phyloP scores from a whole-genome alignment of 2,113 vertebrate genomes.

The Cyprinus carpio region DNA sequence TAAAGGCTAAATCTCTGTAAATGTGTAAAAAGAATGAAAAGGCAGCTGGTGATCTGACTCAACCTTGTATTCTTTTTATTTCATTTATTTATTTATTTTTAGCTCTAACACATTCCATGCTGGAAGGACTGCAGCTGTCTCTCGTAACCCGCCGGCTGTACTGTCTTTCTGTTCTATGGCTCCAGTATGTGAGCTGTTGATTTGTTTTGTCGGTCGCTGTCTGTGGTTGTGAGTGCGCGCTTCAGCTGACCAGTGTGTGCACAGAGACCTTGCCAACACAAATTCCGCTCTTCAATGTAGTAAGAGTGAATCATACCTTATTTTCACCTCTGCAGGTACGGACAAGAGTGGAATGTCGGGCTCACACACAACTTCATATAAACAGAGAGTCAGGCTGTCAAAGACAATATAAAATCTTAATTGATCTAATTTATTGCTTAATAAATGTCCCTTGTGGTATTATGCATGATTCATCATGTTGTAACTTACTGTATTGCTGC shows the following conservation, averaged over 20 bases:
- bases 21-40: not conserved
- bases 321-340: conserved; percentile 2
- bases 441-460: too few species aligned
- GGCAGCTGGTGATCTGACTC: not conserved
- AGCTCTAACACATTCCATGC: not conserved
- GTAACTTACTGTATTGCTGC: too few species aligned
- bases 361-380: not conserved
- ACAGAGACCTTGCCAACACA: conserved; percentile 13
- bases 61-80: not conserved
- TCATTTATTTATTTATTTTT: not conserved
- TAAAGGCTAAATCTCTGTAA: not conserved
- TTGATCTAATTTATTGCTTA: too few species aligned
- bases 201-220: not conserved
- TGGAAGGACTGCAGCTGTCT: not conserved
- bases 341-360: not conserved
- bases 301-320: conserved; percentile 22
- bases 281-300: not conserved
- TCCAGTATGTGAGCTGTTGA: not conserved
- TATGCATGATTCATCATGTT: too few species aligned
- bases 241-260: conserved; percentile 1
- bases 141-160: not conserved
- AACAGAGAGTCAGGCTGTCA: too few species aligned
- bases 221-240: not conserved
- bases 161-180: not conserved
- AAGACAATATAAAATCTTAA: too few species aligned